Conservation (phyloP, 2,888 invertebrate genomes). For the Drosophila dives region DNA sequence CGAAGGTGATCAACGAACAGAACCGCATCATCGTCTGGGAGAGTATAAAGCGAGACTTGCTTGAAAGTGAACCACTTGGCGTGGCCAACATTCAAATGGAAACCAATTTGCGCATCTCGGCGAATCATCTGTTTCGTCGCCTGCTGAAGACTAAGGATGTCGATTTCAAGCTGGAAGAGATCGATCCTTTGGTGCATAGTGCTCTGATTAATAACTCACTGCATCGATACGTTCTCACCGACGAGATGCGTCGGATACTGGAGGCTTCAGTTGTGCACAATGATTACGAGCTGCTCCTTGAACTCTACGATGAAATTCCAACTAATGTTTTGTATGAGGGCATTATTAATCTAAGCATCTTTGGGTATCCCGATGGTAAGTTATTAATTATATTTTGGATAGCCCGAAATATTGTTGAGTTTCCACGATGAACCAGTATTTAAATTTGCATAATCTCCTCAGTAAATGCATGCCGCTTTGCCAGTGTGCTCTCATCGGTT, state of each 20-base stretch:
- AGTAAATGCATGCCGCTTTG: constrained; percentile 66
- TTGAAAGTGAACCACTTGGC: constrained; percentile 32
- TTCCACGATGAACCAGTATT: background rate
- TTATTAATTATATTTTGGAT: background rate
- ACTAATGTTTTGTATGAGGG: constrained; percentile 66
- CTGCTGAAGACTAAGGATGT: constrained; percentile 55
- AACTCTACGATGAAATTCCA: constrained; percentile 59
- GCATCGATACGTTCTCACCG: constrained; percentile 73
- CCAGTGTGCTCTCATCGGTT: constrained; percentile 17
- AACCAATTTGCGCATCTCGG: constrained; percentile 43
- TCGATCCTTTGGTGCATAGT: constrained; percentile 48
- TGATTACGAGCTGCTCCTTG: constrained; percentile 65
- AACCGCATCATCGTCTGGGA: constrained; percentile 59
- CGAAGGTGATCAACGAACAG: constrained; percentile 55
- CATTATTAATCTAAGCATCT: constrained; percentile 64
- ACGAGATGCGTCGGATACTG: constrained; percentile 57
- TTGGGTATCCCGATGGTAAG: constrained; percentile 74
- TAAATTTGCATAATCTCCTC: background rate
- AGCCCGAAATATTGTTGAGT: background rate
- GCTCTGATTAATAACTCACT: constrained; percentile 76
- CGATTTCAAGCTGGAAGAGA: constrained; percentile 47
- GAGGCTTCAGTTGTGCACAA: constrained; percentile 59
- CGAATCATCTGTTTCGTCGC: constrained; percentile 48
- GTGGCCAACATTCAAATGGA: constrained; percentile 51
- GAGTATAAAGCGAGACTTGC: constrained; percentile 60